These are phyloP conservation scores for Ectemnius cavifrons DNA, from an alignment of 2,888 invertebrate genomes.

Conservation along the genomic window DNA sequence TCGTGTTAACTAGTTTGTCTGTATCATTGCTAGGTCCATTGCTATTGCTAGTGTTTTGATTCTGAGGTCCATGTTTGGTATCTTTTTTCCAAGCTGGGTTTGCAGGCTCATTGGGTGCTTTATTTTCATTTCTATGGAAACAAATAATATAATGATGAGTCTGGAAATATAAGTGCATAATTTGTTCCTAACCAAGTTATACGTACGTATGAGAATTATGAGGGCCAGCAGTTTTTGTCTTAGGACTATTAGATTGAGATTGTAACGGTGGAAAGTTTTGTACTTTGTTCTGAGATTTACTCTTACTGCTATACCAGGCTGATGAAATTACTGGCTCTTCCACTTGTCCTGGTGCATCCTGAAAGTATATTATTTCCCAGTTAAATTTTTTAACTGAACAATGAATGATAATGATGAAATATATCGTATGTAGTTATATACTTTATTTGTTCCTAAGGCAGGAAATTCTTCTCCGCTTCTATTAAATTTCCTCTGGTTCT, in stretches of 20 bases:
- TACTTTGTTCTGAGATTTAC: conserved; percentile 68
- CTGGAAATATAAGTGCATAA: not conserved
- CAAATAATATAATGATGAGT: conserved; percentile 16
- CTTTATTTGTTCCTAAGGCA: conserved; percentile 73
- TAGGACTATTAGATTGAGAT: conserved; percentile 67
- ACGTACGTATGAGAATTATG: conserved; percentile 65
- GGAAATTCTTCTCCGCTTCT: conserved; percentile 81
- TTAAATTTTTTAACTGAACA: not conserved
- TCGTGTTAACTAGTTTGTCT: conserved; percentile 61
- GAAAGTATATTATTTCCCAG: not conserved
- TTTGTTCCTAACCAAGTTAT: conserved; percentile 6
- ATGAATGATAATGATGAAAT: not conserved
- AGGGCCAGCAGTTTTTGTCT: conserved; percentile 59
- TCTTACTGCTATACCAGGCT: conserved; percentile 76
- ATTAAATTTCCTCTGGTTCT: conserved; percentile 66
- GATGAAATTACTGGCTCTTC: conserved; percentile 76
- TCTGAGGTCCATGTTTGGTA: conserved; percentile 60
- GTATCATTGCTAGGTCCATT: conserved; percentile 59
- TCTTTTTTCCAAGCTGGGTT: conserved; percentile 74
- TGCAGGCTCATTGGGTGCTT: conserved; percentile 69
- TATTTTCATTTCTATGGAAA: conserved; percentile 69
- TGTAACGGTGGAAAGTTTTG: conserved; percentile 75
- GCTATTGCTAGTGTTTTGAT: conserved; percentile 68
- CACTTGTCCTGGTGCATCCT: conserved; percentile 57
- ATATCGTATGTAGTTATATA: not conserved